Evolutionary conservation across 30 jellyfish, hydroid and myxozoan genomes (phyloP).

Genomic region (Rhopilema esculentum): DNA sequence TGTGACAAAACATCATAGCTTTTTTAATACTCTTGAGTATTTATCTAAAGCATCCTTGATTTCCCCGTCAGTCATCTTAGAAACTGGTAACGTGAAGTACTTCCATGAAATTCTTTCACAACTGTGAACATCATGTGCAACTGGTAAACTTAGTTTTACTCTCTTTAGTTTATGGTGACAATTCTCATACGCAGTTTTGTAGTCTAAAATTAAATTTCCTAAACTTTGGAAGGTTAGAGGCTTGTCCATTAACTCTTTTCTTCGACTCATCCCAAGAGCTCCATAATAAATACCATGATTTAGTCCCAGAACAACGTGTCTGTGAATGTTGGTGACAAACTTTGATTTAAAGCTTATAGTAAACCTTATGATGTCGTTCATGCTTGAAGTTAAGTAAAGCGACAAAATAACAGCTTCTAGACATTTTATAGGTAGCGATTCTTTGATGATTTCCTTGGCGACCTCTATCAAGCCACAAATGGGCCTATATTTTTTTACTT

Average conservation of each 20-base stretch:
- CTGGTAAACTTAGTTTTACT: slow-evolving; percentile 74
- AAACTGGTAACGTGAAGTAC: slow-evolving; percentile 63
- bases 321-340: slow-evolving; percentile 66
- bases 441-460: slow-evolving; percentile 86
- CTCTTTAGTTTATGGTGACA: slow-evolving; percentile 77
- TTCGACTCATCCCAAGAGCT: slow-evolving; percentile 91
- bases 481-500: slow-evolving; percentile 80
- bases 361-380: slow-evolving; percentile 69
- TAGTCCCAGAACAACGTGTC: slow-evolving; percentile 93
- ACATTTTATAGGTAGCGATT: slow-evolving; percentile 90
- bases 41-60: slow-evolving; percentile 53
- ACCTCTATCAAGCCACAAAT: slow-evolving; percentile 83
- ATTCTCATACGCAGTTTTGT: slow-evolving; percentile 62
- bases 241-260: slow-evolving; percentile 80
- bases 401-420: slow-evolving; percentile 88
- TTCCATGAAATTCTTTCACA: slow-evolving; percentile 82
- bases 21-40: slow-evolving; percentile 71
- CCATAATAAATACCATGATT: slow-evolving; percentile 73
- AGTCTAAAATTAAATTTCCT: slow-evolving; percentile 67
- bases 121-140: slow-evolving; percentile 75
- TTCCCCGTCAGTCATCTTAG: slow-evolving; percentile 65
- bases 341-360: slow-evolving; percentile 85
- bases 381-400: slow-evolving; percentile 76
- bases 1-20: slow-evolving; percentile 12
- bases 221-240: slow-evolving; percentile 72